Evolutionary conservation across 2,797 vertebrate species (phyloP), one percentile per base, ranked within the genome.

Genomic region (Cacajao melanocephalus): DNA sequence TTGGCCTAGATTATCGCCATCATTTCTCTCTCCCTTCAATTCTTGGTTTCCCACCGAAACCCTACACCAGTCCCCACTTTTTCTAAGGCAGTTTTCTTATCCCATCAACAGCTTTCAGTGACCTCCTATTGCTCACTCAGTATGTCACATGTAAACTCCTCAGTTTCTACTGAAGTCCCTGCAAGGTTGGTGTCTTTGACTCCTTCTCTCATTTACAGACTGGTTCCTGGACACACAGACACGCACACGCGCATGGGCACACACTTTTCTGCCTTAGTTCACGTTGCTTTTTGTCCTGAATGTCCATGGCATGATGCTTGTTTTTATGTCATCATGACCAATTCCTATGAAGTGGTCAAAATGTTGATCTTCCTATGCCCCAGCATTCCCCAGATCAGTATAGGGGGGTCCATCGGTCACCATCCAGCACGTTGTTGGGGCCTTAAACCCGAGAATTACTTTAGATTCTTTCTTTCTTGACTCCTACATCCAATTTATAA

Each of bases 181-280:
- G 24, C 7, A 79, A 58, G 70, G 70, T 81, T 13, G 1, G 2
- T 58, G 44, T 8, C 70, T 13, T 8, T 15, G 30, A 17, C 9
- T 36, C 28, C 64, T 61, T 64, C 17, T 91, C 12, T 7, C 15
- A 19, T 39, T 64, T 88, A 52, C 14, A 86, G 46, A 67, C 11
- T 28, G 36, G 3, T 5, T 7, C 4, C 70, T 55, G 70, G 4
- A 10, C 22, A 30, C 78, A 84, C 4, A 61, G 19, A 20, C 4
- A 0, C 1, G 0, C 19, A 11, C 46, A 1, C 20, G 28, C 30
- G 17, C 6, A 39, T 36, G 41, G 14, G 33, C 26, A 50, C 22
- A 57, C 0, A 4, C 9, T 57, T 89, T 85, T 93, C 41, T 83
- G 10, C 36, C 2, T 50, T 28, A 9, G 14, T 70, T 86, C 9